Conservation (phyloP, 2,888 invertebrate genomes). For the Aphelenchoides bicaudatus region DNA sequence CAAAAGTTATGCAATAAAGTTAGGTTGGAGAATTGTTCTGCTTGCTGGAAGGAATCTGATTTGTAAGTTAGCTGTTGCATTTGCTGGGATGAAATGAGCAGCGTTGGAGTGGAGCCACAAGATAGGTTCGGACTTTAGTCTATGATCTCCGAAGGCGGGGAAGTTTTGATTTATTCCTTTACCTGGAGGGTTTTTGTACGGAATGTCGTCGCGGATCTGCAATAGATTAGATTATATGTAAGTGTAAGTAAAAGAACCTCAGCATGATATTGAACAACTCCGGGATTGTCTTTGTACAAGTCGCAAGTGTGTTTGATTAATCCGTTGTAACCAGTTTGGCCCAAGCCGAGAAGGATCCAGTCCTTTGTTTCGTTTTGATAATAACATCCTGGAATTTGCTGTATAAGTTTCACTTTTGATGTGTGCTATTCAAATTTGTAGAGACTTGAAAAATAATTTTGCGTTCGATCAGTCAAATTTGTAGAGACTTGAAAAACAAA, state of each 20-base stretch:
- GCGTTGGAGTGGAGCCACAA: constrained; percentile 42
- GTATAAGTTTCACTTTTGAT: constrained; percentile 8
- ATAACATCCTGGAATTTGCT: constrained; percentile 48
- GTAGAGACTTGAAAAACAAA: no score
- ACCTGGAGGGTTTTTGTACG: constrained; percentile 51
- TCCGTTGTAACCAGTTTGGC: constrained; percentile 48
- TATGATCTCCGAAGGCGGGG: constrained; percentile 39
- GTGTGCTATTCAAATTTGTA: not conserved
- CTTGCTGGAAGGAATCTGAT: constrained; percentile 46
- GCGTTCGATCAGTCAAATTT: no score
- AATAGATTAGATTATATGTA: constrained; percentile 8
- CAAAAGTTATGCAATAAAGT: no score
- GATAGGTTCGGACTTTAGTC: constrained; percentile 38
- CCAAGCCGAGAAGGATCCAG: constrained; percentile 46
- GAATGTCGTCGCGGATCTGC: constrained; percentile 48
- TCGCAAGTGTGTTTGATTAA: constrained; percentile 54
- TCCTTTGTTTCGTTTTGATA: constrained; percentile 55
- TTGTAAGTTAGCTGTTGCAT: constrained; percentile 28
- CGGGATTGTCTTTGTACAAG: constrained; percentile 53
- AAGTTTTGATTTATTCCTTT: constrained; percentile 52
- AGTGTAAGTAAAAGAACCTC: constrained; percentile 35
- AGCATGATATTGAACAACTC: constrained; percentile 54
- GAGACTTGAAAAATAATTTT: not conserved
- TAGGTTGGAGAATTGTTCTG: constrained; percentile 21
- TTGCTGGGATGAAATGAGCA: constrained; percentile 33